Conservation (phyloP, 1,140 invertebrate genomes). For the Melanaphis sacchari region DNA sequence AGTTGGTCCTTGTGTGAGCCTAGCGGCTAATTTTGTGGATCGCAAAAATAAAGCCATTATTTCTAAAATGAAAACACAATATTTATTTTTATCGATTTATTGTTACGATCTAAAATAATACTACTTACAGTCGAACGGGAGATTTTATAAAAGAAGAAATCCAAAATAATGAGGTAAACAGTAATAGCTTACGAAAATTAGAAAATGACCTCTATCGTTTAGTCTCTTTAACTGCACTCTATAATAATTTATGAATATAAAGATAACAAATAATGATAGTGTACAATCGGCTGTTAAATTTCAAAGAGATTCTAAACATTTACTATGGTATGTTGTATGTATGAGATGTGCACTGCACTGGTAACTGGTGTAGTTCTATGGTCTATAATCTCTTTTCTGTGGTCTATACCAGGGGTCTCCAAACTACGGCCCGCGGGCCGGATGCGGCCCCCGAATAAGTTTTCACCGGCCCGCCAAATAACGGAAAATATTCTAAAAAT, state of each 20-base stretch:
- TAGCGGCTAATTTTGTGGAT: constrained; percentile 56
- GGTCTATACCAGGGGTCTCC: no score
- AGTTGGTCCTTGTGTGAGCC: constrained; percentile 63
- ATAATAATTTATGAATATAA: background rate
- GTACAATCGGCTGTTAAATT: background rate
- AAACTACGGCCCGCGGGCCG: no score
- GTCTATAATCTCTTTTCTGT: no score
- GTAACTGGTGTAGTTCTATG: no score
- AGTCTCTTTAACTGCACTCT: no score
- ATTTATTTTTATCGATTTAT: background rate
- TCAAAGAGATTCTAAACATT: constrained; percentile 8
- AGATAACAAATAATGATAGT: constrained; percentile 36
- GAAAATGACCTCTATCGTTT: constrained; percentile 54
- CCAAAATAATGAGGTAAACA: background rate
- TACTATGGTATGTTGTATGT: no score
- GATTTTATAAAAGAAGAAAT: background rate
- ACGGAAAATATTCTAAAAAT: no score
- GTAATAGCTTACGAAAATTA: background rate
- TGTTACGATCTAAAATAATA: background rate
- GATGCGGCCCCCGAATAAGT: no score
- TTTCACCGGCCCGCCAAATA: no score
- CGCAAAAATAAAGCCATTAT: constrained; percentile 60
- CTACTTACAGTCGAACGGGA: background rate
- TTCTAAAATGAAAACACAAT: background rate
- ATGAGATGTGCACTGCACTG: no score